Percentiles rank a stretch among this genome's conserved stretches.
Conservation (phyloP, 2,797 vertebrate genomes). For the Hypotaenidia okinawae region DNA sequence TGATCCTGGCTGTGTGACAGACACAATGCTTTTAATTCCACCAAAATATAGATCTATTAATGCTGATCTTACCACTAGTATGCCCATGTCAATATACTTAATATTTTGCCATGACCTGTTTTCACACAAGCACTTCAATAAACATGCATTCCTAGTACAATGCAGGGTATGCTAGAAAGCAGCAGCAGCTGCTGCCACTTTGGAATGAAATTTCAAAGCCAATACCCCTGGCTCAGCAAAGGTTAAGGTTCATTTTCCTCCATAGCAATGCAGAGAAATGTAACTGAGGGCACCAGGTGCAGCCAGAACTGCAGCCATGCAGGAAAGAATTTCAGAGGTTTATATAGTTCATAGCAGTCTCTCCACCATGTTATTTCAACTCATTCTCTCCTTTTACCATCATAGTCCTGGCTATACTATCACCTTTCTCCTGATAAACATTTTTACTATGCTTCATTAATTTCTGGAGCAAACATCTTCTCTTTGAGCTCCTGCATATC, state of each 20-base stretch:
- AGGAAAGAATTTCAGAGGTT: not conserved
- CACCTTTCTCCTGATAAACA: not conserved
- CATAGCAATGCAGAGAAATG: not conserved
- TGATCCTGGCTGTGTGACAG: too few relatives aligned
- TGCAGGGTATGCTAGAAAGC: not conserved
- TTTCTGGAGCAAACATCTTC: not conserved
- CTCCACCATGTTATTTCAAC: not conserved
- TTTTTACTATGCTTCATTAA: not conserved
- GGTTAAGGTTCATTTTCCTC: not conserved
- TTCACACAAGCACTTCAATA: not conserved
- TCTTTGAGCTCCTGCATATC: not conserved
- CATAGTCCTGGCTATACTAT: not conserved
- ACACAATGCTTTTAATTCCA: too few relatives aligned
- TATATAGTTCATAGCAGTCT: not conserved
- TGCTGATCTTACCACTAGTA: not conserved
- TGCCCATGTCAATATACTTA: not conserved
- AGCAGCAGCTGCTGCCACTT: constrained; percentile 4
- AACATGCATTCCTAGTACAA: not conserved
- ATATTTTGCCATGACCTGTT: not conserved
- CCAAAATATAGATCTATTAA: not conserved
- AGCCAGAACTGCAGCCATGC: rapidly evolving
- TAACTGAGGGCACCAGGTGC: constrained; percentile 21
- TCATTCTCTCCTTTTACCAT: not conserved
- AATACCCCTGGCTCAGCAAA: not conserved
- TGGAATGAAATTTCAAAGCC: not conserved